A percentile compares a stretch with the other conserved stretches of the same genome.
Conservation (phyloP, 2,888 invertebrate genomes). For the Agriopis aurantiaria region DNA sequence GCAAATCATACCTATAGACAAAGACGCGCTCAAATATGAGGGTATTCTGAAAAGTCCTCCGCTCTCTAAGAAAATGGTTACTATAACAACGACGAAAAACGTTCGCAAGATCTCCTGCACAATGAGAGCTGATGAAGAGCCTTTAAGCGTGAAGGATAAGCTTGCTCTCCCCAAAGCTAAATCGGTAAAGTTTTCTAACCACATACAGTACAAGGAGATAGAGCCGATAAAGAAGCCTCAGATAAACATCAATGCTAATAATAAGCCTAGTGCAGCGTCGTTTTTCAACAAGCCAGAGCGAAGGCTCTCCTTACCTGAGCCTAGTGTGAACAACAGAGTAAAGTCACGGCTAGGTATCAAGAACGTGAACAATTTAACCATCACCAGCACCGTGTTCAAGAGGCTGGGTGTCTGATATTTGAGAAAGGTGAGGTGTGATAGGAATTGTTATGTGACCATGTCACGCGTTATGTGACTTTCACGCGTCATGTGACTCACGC, state of each 20-base stretch:
- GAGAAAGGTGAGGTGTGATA: slow-evolving; percentile 31
- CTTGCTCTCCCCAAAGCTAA: slow-evolving; percentile 70
- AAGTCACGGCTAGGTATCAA: slow-evolving; percentile 72
- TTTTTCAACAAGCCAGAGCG: slow-evolving; percentile 81
- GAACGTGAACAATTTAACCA: slow-evolving; percentile 67
- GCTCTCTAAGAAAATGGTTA: slow-evolving; percentile 63
- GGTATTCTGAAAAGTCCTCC: slow-evolving; percentile 73
- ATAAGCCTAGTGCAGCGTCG: slow-evolving; percentile 49
- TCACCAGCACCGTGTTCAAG: slow-evolving; percentile 75
- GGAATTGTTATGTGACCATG: slow-evolving; percentile 34
- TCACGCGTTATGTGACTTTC: not conserved
- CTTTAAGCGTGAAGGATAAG: slow-evolving; percentile 76
- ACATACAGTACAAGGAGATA: slow-evolving; percentile 80
- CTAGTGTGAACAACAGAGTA: slow-evolving; percentile 51
- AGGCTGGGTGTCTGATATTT: slow-evolving; percentile 70
- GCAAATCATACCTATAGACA: slow-evolving; percentile 62
- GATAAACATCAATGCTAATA: slow-evolving; percentile 42
- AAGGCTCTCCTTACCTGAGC: slow-evolving; percentile 74
- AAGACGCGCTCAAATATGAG: slow-evolving; percentile 79
- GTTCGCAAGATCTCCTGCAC: slow-evolving; percentile 73
- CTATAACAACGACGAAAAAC: slow-evolving; percentile 68
- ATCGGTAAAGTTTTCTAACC: slow-evolving; percentile 79
- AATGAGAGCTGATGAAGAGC: slow-evolving; percentile 80
- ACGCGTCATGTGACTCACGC: not conserved
- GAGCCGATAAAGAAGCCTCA: slow-evolving; percentile 52